Base-by-base conservation (phyloP, 1,140 invertebrate species). In the Drosophila baimaii region DNA sequence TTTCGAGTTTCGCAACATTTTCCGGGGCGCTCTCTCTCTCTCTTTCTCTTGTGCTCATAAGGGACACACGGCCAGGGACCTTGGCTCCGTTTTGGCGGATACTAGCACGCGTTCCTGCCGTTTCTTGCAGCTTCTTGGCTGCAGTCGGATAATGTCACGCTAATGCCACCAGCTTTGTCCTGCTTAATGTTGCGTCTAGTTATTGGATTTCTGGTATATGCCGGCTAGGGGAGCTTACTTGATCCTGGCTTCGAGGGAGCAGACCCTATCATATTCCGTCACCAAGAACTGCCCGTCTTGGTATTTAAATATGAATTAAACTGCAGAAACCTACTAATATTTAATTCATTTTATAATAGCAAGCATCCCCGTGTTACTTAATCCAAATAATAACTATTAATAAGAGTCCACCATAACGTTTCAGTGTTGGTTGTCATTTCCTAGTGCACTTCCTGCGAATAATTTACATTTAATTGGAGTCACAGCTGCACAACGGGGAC, bases 1-100 rank as follows among this genome's bases (percentile, higher is more conserved):
- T 86, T 88, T 79, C 83, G 82, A 86, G 79, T 88, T 88, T 76
- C 71, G 70, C 79, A 74, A 79, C 81, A 88, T 82, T 82, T 86
- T 65, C 79, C 54, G 51, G 44, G 56, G 79, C 47, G 61, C 46
- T 75, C 70, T 43, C 44, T 37, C 35, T 62, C 46, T 61, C 51
- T 49, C 46, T 7, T 7, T 7, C 27, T 27, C 27, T n/a, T n/a
- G n/a, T n/a, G n/a, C n/a, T 5, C 27, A 5, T 7, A 17, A 41
- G 54, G 65, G 44, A 81, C 63, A 65, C 56, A 81, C 69, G 46
- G 46, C 69, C 56, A 71, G 81, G 75, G 76, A 79, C 68, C 75
- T 79, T 70, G 57, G 66, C 68, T 79, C 61, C 47, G 49, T 69
- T 69, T 64, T 57, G 65, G 66, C 65, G 51, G 75, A 76, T 88